phyloP scores from a whole-genome alignment of 1,140 invertebrate genomes.

The Trichoplusia ni region DNA sequence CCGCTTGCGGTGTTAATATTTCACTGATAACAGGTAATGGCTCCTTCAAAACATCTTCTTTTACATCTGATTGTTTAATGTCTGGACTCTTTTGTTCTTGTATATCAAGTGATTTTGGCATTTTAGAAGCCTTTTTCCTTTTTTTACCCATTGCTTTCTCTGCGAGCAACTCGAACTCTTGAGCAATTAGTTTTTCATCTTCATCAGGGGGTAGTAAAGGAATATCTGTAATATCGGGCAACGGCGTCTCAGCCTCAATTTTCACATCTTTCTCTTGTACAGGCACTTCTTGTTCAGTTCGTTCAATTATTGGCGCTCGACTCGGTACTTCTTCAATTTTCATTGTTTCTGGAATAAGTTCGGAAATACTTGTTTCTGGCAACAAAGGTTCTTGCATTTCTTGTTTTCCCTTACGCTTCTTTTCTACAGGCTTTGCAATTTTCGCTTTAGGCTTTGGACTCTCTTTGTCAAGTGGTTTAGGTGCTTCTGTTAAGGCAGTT shows the following conservation, averaged over 20 bases:
- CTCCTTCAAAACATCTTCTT: neutral
- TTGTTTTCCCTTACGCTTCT: constrained; percentile 52
- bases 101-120: constrained; percentile 16
- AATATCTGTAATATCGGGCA: neutral
- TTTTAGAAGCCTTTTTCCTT: constrained; percentile 37
- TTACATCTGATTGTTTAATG: neutral
- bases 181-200: constrained; percentile 25
- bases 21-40: constrained; percentile 7
- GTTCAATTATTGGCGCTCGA: neutral
- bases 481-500: neutral
- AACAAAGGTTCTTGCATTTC: neutral
- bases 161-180: constrained; percentile 15
- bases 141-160: constrained; percentile 37
- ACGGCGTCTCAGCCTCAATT: neutral
- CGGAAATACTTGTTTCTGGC: neutral
- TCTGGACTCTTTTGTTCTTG: neutral
- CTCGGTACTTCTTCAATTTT: neutral
- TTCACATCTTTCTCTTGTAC: neutral
- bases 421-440: constrained; percentile 69
- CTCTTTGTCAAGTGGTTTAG: neutral
- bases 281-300: neutral
- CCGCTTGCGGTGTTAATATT: constrained; percentile 5
- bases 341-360: neutral
- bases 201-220: neutral
- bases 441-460: constrained; percentile 54